Percentiles rank a stretch among this genome's conserved stretches.
phyloP scores from a whole-genome alignment of 2,113 vertebrate genomes.

The Ariopsis seemanni region DNA sequence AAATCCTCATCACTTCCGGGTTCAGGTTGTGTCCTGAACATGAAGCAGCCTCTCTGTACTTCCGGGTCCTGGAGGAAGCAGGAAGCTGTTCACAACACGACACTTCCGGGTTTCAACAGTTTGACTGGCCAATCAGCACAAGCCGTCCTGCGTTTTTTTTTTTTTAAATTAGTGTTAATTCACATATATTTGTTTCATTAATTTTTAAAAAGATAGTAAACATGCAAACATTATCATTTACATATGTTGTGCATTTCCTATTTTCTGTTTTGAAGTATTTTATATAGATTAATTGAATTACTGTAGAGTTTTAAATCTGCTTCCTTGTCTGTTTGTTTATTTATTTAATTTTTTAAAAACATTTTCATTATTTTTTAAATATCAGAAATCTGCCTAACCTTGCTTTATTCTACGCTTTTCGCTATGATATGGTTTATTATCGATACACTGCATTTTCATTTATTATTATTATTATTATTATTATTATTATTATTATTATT shows the following conservation, averaged over 20 bases:
- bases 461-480: no score
- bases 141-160: slow-evolving; percentile 1
- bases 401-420: neutral
- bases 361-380: neutral
- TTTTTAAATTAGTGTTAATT: neutral
- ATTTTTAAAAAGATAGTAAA: neutral
- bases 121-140: slow-evolving; percentile 22
- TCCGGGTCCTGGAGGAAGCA: neutral
- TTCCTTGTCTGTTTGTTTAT: neutral
- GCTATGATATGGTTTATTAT: neutral
- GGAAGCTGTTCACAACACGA: neutral
- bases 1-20: neutral
- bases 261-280: neutral
- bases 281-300: neutral
- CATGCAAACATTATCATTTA: neutral
- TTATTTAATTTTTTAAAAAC: neutral
- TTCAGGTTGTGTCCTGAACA: neutral
- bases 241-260: neutral
- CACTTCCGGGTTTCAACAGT: neutral
- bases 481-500: no score
- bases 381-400: neutral
- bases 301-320: no score
- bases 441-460: no score
- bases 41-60: no score
- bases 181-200: neutral